A percentile compares a stretch with the other conserved stretches of the same genome.
phyloP scores from a whole-genome alignment of 2,888 invertebrate genomes.

The Eutolmus rufibarbis region DNA sequence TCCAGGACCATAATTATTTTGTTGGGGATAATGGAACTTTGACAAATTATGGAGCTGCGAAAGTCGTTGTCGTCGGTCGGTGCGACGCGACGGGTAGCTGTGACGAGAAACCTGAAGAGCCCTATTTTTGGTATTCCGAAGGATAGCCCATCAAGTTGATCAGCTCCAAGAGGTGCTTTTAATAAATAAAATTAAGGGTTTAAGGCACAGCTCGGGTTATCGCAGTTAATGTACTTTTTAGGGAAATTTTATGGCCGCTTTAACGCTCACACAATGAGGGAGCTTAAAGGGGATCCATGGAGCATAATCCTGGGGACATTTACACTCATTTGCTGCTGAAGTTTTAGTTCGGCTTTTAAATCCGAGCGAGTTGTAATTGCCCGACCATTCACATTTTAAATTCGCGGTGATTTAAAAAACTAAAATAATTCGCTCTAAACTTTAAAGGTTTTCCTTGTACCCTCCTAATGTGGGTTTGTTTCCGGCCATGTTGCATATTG shows the following conservation, averaged over 20 bases:
- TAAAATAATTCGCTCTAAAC: neutral
- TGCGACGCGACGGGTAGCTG: neutral
- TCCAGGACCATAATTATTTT: neutral
- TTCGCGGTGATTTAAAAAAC: neutral
- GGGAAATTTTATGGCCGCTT: neutral
- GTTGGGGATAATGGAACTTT: neutral
- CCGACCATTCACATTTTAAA: neutral
- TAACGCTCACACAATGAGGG: neutral
- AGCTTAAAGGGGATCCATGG: neutral
- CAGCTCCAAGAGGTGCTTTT: neutral
- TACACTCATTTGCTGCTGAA: neutral
- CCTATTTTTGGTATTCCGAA: neutral
- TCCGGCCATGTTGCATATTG: neutral
- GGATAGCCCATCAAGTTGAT: neutral
- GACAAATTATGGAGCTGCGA: neutral
- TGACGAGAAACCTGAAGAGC: neutral
- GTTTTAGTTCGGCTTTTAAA: neutral
- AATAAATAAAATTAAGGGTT: neutral
- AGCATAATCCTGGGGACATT: neutral
- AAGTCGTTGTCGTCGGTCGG: neutral
- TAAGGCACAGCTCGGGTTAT: neutral
- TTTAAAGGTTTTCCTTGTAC: neutral
- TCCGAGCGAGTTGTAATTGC: neutral
- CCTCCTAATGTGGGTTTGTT: neutral
- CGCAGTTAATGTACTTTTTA: neutral